A percentile compares a stretch with the other conserved stretches of the same genome.
These are phyloP conservation scores for Dynastes maya DNA, from an alignment of 2,888 invertebrate genomes.

Conservation along the genomic window DNA sequence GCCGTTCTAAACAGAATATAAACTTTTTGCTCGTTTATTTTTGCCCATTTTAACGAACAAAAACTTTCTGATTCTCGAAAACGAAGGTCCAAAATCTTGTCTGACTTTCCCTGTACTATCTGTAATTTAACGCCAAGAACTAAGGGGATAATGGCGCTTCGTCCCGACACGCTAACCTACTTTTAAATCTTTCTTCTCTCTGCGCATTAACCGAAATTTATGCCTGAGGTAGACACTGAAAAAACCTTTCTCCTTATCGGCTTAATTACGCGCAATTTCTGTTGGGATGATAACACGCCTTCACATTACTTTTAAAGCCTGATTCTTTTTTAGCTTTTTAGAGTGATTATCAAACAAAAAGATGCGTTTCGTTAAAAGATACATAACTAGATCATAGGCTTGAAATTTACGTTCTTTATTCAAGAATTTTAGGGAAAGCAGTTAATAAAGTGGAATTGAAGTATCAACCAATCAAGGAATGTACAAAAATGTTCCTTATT, in stretches of 20 bases:
- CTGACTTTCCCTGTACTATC: neutral
- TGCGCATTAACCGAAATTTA: neutral
- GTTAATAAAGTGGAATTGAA: no score
- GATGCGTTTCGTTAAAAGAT: no score
- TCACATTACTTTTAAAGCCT: no score
- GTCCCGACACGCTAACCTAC: neutral
- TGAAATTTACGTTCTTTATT: no score
- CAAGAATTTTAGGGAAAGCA: no score
- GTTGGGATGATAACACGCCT: no score
- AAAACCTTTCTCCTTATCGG: neutral
- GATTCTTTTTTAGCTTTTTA: no score
- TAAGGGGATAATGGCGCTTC: neutral
- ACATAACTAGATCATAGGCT: no score
- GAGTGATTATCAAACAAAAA: no score
- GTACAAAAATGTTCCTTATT: no score
- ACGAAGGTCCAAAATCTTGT: neutral
- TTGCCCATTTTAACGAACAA: neutral
- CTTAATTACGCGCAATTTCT: constrained; percentile 6
- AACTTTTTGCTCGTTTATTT: neutral
- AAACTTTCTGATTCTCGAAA: neutral
- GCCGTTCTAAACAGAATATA: neutral
- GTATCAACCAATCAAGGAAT: no score
- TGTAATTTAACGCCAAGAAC: neutral
- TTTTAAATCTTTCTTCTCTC: constrained; percentile 8
- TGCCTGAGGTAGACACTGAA: neutral